Conservation (phyloP, 64 coral and sea anemone genomes). For the Cladopsammia gracilis region DNA sequence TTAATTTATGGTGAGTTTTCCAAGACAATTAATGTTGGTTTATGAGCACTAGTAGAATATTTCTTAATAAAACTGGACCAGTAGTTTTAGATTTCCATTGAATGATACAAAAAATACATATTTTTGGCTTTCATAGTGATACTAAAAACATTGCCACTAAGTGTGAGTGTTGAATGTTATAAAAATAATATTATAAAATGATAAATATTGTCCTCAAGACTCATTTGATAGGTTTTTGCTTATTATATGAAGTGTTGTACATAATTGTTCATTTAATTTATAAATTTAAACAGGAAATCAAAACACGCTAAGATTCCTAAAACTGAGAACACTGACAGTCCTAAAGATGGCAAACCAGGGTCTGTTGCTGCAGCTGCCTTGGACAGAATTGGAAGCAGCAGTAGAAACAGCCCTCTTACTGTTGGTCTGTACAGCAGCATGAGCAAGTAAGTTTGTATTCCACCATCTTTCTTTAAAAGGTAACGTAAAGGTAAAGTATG, state of each 20-base stretch:
- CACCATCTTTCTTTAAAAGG: neutral
- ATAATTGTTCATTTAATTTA: neutral
- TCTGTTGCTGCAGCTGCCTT: slow-evolving; percentile 55
- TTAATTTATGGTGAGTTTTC: too few relatives aligned
- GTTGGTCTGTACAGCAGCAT: slow-evolving; percentile 64
- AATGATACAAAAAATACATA: too few relatives aligned
- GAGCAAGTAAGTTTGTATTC: slow-evolving; percentile 60
- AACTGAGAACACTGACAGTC: slow-evolving; percentile 36
- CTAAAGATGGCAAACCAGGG: slow-evolving; percentile 45
- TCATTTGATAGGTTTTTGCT: too few relatives aligned
- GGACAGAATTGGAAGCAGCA: slow-evolving; percentile 60
- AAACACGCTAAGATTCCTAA: slow-evolving; percentile 80
- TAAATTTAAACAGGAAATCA: slow-evolving; percentile 1
- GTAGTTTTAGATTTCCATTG: too few relatives aligned
- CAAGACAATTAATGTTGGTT: too few relatives aligned
- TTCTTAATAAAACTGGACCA: too few relatives aligned
- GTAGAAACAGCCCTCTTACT: slow-evolving; percentile 71
- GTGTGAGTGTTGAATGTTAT: too few relatives aligned
- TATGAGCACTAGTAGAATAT: too few relatives aligned
- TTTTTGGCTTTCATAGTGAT: too few relatives aligned
- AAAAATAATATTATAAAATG: too few relatives aligned
- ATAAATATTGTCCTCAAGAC: too few relatives aligned
- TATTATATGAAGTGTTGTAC: neutral
- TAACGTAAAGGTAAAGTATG: neutral
- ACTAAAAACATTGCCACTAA: too few relatives aligned